Evolutionary conservation across 2,113 vertebrate species (phyloP), one percentile per base, ranked within the genome.

Genomic region (Pongo abelii): DNA sequence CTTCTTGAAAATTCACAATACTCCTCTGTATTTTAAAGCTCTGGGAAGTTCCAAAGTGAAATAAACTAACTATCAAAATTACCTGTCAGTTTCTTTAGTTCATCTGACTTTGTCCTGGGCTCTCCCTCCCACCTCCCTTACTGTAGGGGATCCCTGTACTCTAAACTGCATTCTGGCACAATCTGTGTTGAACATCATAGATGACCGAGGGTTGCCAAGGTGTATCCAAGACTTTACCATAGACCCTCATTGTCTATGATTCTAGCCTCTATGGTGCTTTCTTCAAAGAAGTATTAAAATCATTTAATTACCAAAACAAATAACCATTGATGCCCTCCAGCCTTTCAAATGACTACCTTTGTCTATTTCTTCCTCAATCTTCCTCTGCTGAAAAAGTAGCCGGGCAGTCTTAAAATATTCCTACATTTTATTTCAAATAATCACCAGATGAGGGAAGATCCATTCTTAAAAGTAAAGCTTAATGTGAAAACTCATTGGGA

Each of bases 261-360:
- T 89, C 4, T 43, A 77, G 18, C 8, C 22, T 84, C 4, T 67
- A 64, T 10, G 8, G 30, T 89, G 23, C 67, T 80, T 55, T 50
- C 30, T 61, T 84, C 27, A 84, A 88, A 43, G 35, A 78, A 64
- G 9, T 5, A 61, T 70, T 74, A 84, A 79, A 84, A 43, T 35
- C 3, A 75, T 13, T 83, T 38, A 61, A 61, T 61, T 72, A 80
- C 46, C 55, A 78, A 32, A 89, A 74, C 1, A 92, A 86, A 94
- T 40, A 27, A 40, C 30, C 27, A 79, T 4, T 57, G 35, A 46
- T 46, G 8, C 84, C 27, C 23, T 91, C 46, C 18, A 86, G 40
- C 2, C 20, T 85, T 96, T 89, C 83, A 90, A 95, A 84, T 84
- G 13, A 94, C n/a, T 85, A 40, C 48, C 4, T 74, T 83, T n/a